Percentiles rank a stretch among this genome's conserved stretches.
Conservation (phyloP, 2,797 vertebrate species). For the Xenentodon cancila region DNA sequence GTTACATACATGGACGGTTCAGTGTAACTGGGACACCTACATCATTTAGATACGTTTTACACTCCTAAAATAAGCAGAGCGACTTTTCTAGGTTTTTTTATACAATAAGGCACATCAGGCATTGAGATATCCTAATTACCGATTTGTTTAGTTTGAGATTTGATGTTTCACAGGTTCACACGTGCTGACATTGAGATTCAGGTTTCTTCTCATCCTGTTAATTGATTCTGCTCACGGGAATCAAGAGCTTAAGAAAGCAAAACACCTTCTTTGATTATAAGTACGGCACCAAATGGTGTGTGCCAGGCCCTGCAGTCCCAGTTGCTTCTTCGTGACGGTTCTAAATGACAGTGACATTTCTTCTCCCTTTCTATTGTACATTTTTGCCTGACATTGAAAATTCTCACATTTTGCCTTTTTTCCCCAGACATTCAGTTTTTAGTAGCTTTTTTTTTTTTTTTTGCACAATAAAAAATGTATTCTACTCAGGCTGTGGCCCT, state of each 20-base stretch:
- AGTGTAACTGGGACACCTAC: not conserved
- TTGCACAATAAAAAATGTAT: constrained; percentile 32
- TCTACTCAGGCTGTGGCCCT: constrained; percentile 46
- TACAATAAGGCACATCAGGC: constrained; percentile 1
- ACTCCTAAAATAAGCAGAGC: not conserved
- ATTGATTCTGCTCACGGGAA: constrained; percentile 62
- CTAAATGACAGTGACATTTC: constrained; percentile 77
- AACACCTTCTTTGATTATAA: constrained; percentile 71
- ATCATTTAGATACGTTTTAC: not conserved
- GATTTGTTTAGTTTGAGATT: constrained; percentile 21
- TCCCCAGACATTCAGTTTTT: constrained; percentile 7
- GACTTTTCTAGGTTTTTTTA: constrained; percentile 1
- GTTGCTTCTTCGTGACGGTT: constrained; percentile 77
- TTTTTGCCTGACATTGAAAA: constrained; percentile 32
- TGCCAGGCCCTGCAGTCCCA: constrained; percentile 54
- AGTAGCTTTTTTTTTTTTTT: constrained; percentile 25
- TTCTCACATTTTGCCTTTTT: constrained; percentile 21
- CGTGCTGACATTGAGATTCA: constrained; percentile 19
- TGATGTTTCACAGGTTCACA: constrained; percentile 27
- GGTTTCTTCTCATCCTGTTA: constrained; percentile 49
- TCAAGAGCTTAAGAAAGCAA: constrained; percentile 39
- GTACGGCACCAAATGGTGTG: constrained; percentile 74
- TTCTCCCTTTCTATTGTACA: constrained; percentile 49
- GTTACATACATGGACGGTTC: too few species aligned
- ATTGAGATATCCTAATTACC: constrained; percentile 13